A percentile compares a stretch with the other conserved stretches of the same genome.
Evolutionary conservation across 2,797 vertebrate species (phyloP).

Genomic region (Gymnoscopelus microlampas): DNA sequence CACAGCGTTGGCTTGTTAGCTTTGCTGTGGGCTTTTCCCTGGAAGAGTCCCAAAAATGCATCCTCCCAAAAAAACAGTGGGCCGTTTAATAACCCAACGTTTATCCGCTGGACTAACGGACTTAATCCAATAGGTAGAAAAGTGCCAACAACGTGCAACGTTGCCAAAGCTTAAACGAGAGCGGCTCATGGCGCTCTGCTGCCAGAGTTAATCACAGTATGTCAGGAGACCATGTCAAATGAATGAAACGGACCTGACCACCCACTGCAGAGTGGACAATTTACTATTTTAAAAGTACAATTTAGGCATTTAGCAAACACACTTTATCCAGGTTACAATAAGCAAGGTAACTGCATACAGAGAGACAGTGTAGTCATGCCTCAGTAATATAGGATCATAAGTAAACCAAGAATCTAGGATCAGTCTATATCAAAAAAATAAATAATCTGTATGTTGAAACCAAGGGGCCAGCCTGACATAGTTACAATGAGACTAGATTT

Average conservation of each 20-base stretch:
- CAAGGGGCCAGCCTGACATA: too few species aligned
- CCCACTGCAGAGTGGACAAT: too few species aligned
- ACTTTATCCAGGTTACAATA: too few species aligned
- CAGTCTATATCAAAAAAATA: too few species aligned
- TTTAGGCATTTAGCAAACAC: too few species aligned
- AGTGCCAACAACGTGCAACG: constrained; percentile 17
- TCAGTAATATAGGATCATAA: too few species aligned
- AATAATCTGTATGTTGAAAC: too few species aligned
- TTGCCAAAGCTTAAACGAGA: constrained; percentile 6
- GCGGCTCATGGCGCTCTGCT: not conserved
- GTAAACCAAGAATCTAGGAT: too few species aligned
- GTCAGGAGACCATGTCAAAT: constrained; percentile 12
- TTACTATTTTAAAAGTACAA: too few species aligned
- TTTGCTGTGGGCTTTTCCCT: not conserved
- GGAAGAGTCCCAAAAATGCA: constrained; percentile 10
- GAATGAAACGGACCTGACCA: constrained; percentile 5
- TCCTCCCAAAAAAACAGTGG: constrained; percentile 10
- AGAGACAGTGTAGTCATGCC: too few species aligned
- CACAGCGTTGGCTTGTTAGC: constrained; percentile 16
- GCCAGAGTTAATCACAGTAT: constrained; percentile 28
- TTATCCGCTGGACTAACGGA: constrained; percentile 3
- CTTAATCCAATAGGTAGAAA: not conserved
- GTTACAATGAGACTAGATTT: too few species aligned
- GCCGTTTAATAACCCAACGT: constrained; percentile 13
- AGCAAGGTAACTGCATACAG: too few species aligned